These are phyloP conservation scores for Clanis bilineata DNA, from an alignment of 2,888 invertebrate species.

Conservation along the genomic window DNA sequence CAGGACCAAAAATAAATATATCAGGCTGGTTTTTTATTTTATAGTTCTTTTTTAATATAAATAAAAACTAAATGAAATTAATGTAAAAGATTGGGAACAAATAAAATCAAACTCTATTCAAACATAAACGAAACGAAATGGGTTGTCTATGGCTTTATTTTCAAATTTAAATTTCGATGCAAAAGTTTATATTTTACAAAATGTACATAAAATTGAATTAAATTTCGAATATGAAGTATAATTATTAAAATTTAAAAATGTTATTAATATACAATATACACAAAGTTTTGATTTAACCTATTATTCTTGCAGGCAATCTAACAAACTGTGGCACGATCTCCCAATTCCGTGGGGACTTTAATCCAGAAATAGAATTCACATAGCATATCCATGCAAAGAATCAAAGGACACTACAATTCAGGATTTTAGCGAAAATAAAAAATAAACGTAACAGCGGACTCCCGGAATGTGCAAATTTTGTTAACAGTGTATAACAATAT, in stretches of 20 bases:
- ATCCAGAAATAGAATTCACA: slow-evolving; percentile 49
- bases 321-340: slow-evolving; percentile 38
- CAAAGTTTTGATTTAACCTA: slow-evolving; percentile 15
- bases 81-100: slow-evolving; percentile 31
- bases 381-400: slow-evolving; percentile 76
- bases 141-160: slow-evolving; percentile 27
- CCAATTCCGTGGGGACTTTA: slow-evolving; percentile 26
- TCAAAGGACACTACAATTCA: slow-evolving; percentile 59
- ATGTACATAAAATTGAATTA: slow-evolving; percentile 18
- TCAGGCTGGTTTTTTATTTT: slow-evolving; percentile 47
- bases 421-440: slow-evolving; percentile 58
- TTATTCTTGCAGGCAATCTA: slow-evolving; percentile 48
- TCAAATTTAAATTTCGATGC: slow-evolving; percentile 9
- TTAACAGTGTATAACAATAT: slow-evolving; percentile 62
- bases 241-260: slow-evolving; percentile 3
- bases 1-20: slow-evolving; percentile 70
- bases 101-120: slow-evolving; percentile 27
- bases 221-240: neutral
- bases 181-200: slow-evolving; percentile 22
- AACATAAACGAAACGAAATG: slow-evolving; percentile 28
- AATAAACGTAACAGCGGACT: slow-evolving; percentile 59
- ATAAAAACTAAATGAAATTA: slow-evolving; percentile 39
- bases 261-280: slow-evolving; percentile 18
- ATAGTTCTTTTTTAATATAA: slow-evolving; percentile 42
- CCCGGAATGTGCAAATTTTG: slow-evolving; percentile 68